Evolutionary conservation across 2,888 invertebrate species (phyloP).

Genomic region (Lycocerus yunnanus): DNA sequence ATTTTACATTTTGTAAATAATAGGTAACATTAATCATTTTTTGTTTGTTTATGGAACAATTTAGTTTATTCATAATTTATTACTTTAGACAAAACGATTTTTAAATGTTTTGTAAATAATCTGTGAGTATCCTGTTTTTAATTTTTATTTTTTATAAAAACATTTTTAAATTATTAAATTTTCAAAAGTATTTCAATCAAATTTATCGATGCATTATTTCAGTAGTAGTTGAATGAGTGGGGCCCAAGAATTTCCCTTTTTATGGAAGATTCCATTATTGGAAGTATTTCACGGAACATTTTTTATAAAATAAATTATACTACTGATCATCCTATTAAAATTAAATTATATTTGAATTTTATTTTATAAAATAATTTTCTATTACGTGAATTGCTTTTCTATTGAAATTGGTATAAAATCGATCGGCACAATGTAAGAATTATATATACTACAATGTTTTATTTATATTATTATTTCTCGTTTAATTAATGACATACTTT

Average conservation of each 20-base stretch:
- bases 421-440: background rate
- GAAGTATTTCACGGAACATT: background rate
- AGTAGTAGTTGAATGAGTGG: too few species aligned
- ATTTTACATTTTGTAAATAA: too few species aligned
- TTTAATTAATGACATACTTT: background rate
- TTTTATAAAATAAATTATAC: background rate
- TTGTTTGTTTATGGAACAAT: background rate
- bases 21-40: too few species aligned
- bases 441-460: background rate
- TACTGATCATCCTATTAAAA: too few species aligned
- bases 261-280: too few species aligned
- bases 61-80: background rate
- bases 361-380: background rate
- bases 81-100: background rate
- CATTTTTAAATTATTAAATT: too few species aligned
- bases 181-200: too few species aligned
- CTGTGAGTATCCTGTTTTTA: background rate
- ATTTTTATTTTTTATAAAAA: background rate
- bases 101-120: background rate
- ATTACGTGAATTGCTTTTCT: background rate
- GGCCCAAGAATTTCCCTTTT: too few species aligned
- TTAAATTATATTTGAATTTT: background rate
- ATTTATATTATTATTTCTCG: background rate
- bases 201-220: too few species aligned
- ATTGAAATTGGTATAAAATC: background rate